These are phyloP conservation scores for Adelphocoris suturalis DNA, from an alignment of 2,888 invertebrate genomes.

Conservation along the genomic window DNA sequence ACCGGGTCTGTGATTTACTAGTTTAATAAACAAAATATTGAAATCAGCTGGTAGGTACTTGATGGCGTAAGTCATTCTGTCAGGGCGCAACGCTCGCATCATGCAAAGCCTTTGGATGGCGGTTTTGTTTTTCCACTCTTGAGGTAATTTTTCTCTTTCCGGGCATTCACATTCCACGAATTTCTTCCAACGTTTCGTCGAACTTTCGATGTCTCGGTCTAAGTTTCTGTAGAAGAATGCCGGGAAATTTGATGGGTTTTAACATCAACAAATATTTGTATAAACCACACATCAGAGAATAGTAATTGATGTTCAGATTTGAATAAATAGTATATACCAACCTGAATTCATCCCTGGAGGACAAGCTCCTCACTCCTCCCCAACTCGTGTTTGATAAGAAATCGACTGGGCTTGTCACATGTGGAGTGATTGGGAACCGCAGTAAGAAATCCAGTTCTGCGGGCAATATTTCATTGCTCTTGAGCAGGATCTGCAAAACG, in stretches of 20 bases:
- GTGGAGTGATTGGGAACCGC: constrained; percentile 94
- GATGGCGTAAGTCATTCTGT: constrained; percentile 97
- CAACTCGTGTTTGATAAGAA: constrained; percentile 95
- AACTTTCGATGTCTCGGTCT: constrained; percentile 96
- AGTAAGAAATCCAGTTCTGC: constrained; percentile 94
- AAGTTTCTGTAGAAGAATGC: constrained; percentile 83
- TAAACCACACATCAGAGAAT: no score
- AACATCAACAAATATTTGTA: no score
- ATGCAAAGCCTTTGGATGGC: constrained; percentile 96
- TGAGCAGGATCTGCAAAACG: constrained; percentile 86
- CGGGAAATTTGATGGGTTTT: no score
- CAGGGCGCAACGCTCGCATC: constrained; percentile 95
- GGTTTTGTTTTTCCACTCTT: constrained; percentile 98
- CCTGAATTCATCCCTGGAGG: constrained; percentile 93
- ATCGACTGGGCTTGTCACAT: constrained; percentile 96
- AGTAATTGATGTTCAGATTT: no score
- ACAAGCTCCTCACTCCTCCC: constrained; percentile 96
- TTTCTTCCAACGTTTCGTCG: constrained; percentile 98
- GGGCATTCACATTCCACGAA: constrained; percentile 96
- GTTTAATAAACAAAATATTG: no score
- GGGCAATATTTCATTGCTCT: constrained; percentile 91
- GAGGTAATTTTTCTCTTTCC: constrained; percentile 97
- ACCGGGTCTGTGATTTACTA: no score
- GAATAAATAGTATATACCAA: constrained; percentile 73
- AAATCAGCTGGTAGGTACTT: constrained; percentile 81